Evolutionary conservation across 2,113 vertebrate species (phyloP).

Genomic region (Hippocampus barbouri): DNA sequence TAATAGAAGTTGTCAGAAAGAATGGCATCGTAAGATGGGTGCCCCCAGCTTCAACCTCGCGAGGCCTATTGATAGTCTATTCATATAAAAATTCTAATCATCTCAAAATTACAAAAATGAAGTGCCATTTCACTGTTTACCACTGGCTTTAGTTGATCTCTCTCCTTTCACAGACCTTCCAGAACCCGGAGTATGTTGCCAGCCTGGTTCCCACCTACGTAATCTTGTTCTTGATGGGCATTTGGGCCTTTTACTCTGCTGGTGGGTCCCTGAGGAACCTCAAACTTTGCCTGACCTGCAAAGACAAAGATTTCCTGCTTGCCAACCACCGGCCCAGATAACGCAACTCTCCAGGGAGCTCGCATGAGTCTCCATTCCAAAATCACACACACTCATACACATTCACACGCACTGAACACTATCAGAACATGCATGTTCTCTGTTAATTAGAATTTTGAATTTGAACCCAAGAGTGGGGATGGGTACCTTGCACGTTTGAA

Average conservation of each 20-base stretch:
- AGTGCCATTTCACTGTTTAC: neutral
- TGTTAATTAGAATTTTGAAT: slow-evolving; percentile 20
- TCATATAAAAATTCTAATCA: too few species aligned
- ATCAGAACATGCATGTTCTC: neutral
- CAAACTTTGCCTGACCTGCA: slow-evolving; percentile 77
- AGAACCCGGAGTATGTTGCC: slow-evolving; percentile 70
- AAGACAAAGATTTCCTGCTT: slow-evolving; percentile 79
- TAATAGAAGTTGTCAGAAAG: too few species aligned
- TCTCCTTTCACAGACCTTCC: slow-evolving; percentile 66
- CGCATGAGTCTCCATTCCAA: slow-evolving; percentile 44
- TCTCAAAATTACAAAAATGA: neutral
- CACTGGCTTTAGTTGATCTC: neutral
- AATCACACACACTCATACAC: slow-evolving; percentile 17
- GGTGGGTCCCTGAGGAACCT: slow-evolving; percentile 78
- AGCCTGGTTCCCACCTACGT: slow-evolving; percentile 72
- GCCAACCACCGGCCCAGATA: slow-evolving; percentile 77
- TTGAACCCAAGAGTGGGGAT: neutral
- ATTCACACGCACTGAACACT: slow-evolving; percentile 9
- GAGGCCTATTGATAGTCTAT: too few species aligned
- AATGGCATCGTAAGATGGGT: too few species aligned
- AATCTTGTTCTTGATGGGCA: slow-evolving; percentile 68
- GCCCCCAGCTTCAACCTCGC: too few species aligned
- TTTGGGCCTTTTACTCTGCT: slow-evolving; percentile 75
- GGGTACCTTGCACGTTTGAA: neutral
- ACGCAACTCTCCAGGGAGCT: slow-evolving; percentile 30